A percentile compares a stretch with the other conserved stretches of the same genome.
Evolutionary conservation across 2,113 vertebrate species (phyloP).

Genomic region (Setophaga petechia): DNA sequence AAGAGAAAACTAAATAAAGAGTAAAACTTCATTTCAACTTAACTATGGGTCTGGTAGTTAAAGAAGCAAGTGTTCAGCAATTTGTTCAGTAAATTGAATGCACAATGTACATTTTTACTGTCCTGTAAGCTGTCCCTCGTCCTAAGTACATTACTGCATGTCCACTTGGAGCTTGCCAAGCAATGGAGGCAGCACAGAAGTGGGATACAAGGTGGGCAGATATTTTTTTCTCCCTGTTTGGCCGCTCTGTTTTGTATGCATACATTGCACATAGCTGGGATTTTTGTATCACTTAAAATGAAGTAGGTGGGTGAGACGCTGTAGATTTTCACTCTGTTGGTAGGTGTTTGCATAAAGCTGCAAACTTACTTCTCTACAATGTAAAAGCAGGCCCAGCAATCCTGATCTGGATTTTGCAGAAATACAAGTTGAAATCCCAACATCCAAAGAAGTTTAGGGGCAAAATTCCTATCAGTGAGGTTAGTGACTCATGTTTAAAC

Average conservation of each 20-base stretch:
- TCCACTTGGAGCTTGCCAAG: neutral
- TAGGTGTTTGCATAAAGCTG: neutral
- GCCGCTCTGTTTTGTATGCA: neutral
- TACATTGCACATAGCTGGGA: neutral
- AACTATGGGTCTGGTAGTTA: neutral
- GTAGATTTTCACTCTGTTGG: neutral
- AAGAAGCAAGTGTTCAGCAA: neutral
- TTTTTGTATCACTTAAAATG: slow-evolving; percentile 8
- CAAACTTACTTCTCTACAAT: neutral
- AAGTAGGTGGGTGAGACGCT: neutral
- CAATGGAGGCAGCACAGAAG: neutral
- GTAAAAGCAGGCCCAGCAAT: neutral
- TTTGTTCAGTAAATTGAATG: neutral
- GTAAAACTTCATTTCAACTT: neutral
- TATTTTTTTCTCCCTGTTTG: neutral
- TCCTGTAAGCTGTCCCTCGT: neutral
- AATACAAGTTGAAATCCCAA: neutral
- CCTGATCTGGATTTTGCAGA: neutral
- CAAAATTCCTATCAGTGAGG: neutral
- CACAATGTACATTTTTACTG: neutral
- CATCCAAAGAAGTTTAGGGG: neutral
- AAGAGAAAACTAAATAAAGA: neutral
- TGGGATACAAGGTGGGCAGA: neutral
- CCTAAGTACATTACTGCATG: neutral
- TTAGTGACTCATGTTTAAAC: neutral